Evolutionary conservation across 2,797 vertebrate genomes (phyloP), one percentile per base, ranked within the genome.

Genomic region (Chaunax sp.): DNA sequence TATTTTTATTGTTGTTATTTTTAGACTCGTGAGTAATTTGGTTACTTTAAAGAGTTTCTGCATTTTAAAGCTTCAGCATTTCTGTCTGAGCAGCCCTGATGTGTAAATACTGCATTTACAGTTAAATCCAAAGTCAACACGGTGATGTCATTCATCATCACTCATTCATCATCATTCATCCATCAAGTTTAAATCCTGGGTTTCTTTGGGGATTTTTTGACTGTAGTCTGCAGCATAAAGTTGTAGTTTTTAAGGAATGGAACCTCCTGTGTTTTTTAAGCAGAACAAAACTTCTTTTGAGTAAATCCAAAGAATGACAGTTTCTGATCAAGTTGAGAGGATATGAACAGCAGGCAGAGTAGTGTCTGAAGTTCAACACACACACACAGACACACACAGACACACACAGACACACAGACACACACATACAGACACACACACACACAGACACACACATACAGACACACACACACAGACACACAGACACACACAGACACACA

Each of bases 261-360:
- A 50, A 49, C 77, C 64, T 78, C 65, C 69, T 70, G 66, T 67
- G 67, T 67, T 66, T 19, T 59, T 30, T 46, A 14, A 73, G 54
- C 35, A 75, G 71, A 79, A 79, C 82, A 85, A 72, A 83, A 72
- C 51, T 19, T 58, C 67, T 77, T 76, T 83, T 72, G 47, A 70
- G 64, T 43, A 55, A 64, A 56, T 69, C 62, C 67, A 58, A 66
- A 62, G 61, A 69, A 69, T 61, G 64, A 77, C 64, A 68, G 64
- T 76, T 60, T 76, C 35, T 22, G 54, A 84, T 79, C 43, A 73
- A 72, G 61, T 75, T 67, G 65, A 51, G 72, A 72, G 61, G 65
- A 76, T 56, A 57, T 52, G 59, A 77, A 63, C 41, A 69, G 72
- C 3, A 16, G 44, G 52, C 38, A 40, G 60, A 74, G 56, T 10